Evolutionary conservation across 2,113 vertebrate species (phyloP), one percentile per base, ranked within the genome.

Genomic region (Okapia johnstoni): DNA sequence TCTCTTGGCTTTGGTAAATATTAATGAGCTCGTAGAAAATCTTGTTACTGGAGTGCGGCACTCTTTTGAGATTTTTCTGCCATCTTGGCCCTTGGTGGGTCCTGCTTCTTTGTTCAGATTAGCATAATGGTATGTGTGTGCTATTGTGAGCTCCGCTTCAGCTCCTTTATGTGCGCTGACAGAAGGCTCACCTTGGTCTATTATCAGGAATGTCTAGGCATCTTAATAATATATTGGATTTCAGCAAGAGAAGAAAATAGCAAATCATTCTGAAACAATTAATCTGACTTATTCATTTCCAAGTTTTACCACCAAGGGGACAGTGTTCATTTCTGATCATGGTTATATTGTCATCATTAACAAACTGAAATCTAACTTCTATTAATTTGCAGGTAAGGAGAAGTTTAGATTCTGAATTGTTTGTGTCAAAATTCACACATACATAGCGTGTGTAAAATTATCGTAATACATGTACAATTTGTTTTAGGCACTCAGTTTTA

Each of bases 1-100:
- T 97, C 52, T 98, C 97, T 91, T 94, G 80, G 58, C 94, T 98
- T 98, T 97, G 90, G 98, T 98, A 98, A 98, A 99, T 99, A 99
- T 98, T 98, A 98, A 98, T 98, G 93, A 88, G 88, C 96, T 97
- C 43, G 3, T 40, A 89, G 97, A 98, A 98, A 98, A 98, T 98
- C 98, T 98, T 98, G 95, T 97, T 98, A 98, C 88, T 93, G 87
- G 97, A 98, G 97, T 96, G 96, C 76, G 5, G 63, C 92, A 76
- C 97, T 98, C 97, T 98, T 97, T 85, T 70, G 89, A 98, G 97
- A 96, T 93, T 96, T 98, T 96, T 96, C 60, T 98, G 90, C 97
- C 80, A 90, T 97, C 36, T 96, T 97, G 97, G 90, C 92, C 96
- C 88, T 97, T 81, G 98, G 98, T 98, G 96, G 97, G 96, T 95